phyloP scores from a whole-genome alignment of 2,888 invertebrate species.

The Poecilus cupreus region DNA sequence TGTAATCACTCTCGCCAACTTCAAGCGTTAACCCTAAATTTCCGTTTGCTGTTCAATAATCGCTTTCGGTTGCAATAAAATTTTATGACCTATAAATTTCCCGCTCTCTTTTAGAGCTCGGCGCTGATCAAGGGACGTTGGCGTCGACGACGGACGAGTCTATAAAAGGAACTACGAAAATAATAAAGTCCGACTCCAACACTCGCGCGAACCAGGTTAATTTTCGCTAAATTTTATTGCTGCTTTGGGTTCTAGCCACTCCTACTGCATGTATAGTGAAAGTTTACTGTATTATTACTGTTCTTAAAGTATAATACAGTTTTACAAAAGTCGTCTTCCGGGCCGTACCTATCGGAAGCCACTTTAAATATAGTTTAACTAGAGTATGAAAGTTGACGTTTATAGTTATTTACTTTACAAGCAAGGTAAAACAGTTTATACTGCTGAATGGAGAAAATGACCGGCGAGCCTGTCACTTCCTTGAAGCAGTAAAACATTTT shows the following conservation, averaged over 20 bases:
- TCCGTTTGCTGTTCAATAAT: constrained; percentile 57
- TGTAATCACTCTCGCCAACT: constrained; percentile 53
- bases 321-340: no score
- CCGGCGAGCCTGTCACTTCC: no score
- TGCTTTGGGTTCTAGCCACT: neutral
- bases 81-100: constrained; percentile 57
- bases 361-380: no score
- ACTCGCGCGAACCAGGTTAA: constrained; percentile 6
- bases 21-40: constrained; percentile 55
- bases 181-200: constrained; percentile 33
- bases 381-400: no score
- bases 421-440: no score
- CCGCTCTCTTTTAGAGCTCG: constrained; percentile 26
- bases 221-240: constrained; percentile 23
- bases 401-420: no score
- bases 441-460: no score
- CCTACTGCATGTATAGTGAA: no score
- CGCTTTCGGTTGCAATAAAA: constrained; percentile 58
- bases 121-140: constrained; percentile 12
- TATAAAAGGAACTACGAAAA: constrained; percentile 41
- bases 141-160: constrained; percentile 30
- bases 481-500: no score
- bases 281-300: no score
- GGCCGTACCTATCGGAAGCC: no score
- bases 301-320: no score